Evolutionary conservation across 2,888 invertebrate species (phyloP).

Genomic region (Nipponacmea schrenckii): DNA sequence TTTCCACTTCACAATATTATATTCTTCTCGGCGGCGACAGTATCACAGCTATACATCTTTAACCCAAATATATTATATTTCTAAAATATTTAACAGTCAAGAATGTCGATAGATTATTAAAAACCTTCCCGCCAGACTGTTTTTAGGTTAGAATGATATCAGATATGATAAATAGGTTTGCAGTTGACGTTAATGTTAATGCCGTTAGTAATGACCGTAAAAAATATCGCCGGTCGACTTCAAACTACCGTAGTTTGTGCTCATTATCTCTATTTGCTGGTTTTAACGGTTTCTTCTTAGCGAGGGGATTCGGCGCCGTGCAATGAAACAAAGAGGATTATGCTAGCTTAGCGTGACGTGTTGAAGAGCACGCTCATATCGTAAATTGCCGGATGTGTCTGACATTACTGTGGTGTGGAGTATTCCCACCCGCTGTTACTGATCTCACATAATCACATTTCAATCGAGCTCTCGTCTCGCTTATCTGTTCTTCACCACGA

Average conservation of each 20-base stretch:
- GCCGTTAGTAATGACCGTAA: conserved; percentile 2
- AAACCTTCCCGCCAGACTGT: background rate
- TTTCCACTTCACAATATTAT: too few relatives aligned
- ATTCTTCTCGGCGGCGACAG: too few relatives aligned
- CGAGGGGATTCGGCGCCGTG: conserved; percentile 1
- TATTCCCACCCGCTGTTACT: conserved; percentile 4
- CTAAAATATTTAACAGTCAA: background rate
- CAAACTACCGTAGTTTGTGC: background rate
- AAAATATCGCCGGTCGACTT: background rate
- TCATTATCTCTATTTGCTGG: conserved; percentile 4
- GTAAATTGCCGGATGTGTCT: conserved; percentile 8
- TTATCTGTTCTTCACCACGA: background rate
- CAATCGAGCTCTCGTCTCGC: conserved; percentile 5
- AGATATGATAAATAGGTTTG: conserved; percentile 1
- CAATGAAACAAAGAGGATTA: conserved; percentile 4
- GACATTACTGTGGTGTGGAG: background rate
- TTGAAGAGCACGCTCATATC: background rate
- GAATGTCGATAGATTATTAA: background rate
- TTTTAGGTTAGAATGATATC: too few relatives aligned
- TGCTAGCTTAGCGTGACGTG: conserved; percentile 2
- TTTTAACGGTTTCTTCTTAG: background rate
- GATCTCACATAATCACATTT: conserved; percentile 4
- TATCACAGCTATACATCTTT: too few relatives aligned
- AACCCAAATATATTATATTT: conserved; percentile 5
- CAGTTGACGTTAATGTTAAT: conserved; percentile 1